phyloP scores from a whole-genome alignment of 2,113 vertebrate species.

The Pithys albifrons region DNA sequence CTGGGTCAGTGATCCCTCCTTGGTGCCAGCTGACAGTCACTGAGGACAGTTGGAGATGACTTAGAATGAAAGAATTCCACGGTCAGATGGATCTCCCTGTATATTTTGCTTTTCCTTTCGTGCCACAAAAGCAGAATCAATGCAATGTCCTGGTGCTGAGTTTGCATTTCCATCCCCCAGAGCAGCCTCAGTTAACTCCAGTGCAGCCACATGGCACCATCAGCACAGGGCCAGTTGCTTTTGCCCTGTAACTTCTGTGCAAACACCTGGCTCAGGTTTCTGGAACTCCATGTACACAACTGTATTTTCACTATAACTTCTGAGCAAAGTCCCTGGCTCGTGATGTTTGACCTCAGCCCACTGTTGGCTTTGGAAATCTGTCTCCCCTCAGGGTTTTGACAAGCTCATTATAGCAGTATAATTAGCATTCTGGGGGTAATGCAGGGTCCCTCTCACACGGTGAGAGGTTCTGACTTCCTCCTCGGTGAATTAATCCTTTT shows the following conservation, averaged over 20 bases:
- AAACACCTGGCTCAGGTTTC: neutral
- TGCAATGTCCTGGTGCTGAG: neutral
- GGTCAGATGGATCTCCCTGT: neutral
- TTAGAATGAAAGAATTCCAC: neutral
- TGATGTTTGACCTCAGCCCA: neutral
- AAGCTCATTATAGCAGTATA: rapidly evolving
- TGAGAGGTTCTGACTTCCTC: neutral
- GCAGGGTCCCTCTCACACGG: neutral
- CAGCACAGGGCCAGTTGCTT: neutral
- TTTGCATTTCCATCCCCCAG: neutral
- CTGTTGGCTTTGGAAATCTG: neutral
- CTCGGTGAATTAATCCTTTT: neutral
- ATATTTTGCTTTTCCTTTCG: neutral
- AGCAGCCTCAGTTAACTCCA: neutral
- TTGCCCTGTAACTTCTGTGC: neutral
- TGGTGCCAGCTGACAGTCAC: rapidly evolving
- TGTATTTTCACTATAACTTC: neutral
- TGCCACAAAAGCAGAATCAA: neutral
- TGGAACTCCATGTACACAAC: rapidly evolving
- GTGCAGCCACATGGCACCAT: neutral
- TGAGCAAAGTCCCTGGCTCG: neutral
- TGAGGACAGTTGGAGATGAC: too few relatives aligned
- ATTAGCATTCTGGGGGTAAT: neutral
- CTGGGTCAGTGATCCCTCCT: neutral
- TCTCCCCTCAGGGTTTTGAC: neutral